A percentile compares a stretch with the other conserved stretches of the same genome.
phyloP scores from a whole-genome alignment of 2,113 vertebrate genomes.

The Heterochromis multidens region DNA sequence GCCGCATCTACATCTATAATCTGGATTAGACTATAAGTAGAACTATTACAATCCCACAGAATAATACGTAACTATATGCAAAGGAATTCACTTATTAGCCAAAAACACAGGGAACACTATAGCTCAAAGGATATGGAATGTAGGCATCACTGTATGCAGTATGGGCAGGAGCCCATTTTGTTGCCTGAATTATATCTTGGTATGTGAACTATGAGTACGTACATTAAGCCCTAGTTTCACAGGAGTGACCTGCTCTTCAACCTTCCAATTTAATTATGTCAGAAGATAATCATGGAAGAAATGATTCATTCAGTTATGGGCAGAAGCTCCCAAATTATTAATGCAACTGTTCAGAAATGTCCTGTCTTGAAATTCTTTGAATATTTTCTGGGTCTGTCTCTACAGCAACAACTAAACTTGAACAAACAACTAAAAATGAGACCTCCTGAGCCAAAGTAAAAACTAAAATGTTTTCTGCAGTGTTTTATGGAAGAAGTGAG shows the following conservation, averaged over 20 bases:
- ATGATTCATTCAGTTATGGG: background rate
- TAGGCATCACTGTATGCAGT: background rate
- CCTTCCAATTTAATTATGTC: background rate
- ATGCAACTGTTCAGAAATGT: background rate
- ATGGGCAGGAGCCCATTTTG: background rate
- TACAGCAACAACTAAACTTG: background rate
- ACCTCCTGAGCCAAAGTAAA: background rate
- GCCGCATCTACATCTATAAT: background rate
- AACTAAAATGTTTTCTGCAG: background rate
- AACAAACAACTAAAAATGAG: background rate
- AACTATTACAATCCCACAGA: background rate
- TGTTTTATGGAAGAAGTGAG: background rate
- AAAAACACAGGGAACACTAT: background rate
- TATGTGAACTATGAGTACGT: slow-evolving; percentile 5
- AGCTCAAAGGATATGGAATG: background rate
- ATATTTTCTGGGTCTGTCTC: background rate
- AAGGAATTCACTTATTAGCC: background rate
- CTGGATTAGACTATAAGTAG: background rate
- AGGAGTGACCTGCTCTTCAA: slow-evolving; percentile 2
- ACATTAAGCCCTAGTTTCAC: background rate
- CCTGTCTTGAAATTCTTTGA: background rate
- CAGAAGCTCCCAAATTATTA: background rate
- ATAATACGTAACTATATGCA: background rate
- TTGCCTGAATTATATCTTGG: background rate
- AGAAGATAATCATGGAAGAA: background rate